These are phyloP conservation scores for Ischnus inquisitorius DNA, from an alignment of 2,888 invertebrate genomes.

Conservation along the genomic window DNA sequence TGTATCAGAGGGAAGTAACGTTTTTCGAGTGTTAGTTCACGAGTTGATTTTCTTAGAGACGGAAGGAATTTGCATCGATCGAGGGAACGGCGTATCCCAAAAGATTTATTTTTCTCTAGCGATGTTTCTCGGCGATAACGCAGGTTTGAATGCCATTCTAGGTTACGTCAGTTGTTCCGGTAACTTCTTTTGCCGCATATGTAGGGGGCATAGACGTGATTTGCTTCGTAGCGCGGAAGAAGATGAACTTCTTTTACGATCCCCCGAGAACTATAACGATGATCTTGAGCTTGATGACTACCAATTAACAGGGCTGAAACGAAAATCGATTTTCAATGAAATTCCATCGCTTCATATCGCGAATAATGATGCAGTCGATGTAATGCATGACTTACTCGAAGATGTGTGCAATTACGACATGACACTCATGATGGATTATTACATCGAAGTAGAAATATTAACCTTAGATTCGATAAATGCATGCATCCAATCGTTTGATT, in stretches of 20 bases:
- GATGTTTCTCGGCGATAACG: slow-evolving; percentile 63
- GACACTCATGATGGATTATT: slow-evolving; percentile 42
- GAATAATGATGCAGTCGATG: slow-evolving; percentile 62
- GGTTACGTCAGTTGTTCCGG: slow-evolving; percentile 63
- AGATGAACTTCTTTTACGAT: slow-evolving; percentile 42
- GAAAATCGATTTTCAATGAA: slow-evolving; percentile 62
- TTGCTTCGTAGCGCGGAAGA: slow-evolving; percentile 42
- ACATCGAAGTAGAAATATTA: slow-evolving; percentile 33
- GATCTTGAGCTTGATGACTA: slow-evolving; percentile 52
- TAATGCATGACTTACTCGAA: slow-evolving; percentile 69
- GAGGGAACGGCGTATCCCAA: slow-evolving; percentile 26
- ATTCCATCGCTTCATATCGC: slow-evolving; percentile 54
- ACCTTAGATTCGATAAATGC: slow-evolving; percentile 34
- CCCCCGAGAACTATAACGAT: slow-evolving; percentile 51
- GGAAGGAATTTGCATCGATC: slow-evolving; percentile 52
- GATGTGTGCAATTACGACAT: slow-evolving; percentile 62
- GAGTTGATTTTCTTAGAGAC: slow-evolving; percentile 59
- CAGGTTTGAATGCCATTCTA: slow-evolving; percentile 60
- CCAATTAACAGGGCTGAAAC: slow-evolving; percentile 59
- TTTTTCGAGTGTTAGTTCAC: slow-evolving; percentile 56
- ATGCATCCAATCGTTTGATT: slow-evolving; percentile 49
- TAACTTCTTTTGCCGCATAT: slow-evolving; percentile 61
- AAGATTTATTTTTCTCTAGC: slow-evolving; percentile 60
- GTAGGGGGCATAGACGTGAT: slow-evolving; percentile 45
- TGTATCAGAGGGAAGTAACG: slow-evolving; percentile 28